phyloP scores from a whole-genome alignment of 2,113 vertebrate species.

The Pedetes capensis region DNA sequence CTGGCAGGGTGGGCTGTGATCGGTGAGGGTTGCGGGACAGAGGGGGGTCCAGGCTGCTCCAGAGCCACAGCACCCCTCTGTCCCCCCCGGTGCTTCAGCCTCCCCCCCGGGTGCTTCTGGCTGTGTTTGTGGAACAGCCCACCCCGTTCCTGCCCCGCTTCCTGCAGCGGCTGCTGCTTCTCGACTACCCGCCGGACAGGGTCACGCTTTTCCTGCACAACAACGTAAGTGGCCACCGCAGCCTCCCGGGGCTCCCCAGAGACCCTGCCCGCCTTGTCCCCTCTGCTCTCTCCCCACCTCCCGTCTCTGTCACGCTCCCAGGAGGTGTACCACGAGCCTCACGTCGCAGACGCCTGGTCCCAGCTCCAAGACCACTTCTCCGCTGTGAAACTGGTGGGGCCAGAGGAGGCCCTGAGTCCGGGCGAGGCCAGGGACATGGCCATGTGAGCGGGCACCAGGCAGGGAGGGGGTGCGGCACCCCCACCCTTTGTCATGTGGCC shows the following conservation, averaged over 20 bases:
- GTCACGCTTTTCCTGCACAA: slow-evolving; percentile 87
- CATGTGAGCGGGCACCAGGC: slow-evolving; percentile 77
- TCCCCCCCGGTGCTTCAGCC: slow-evolving; percentile 13
- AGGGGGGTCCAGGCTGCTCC: background rate
- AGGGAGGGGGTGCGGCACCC: rapidly evolving
- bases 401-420: slow-evolving; percentile 84
- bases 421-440: slow-evolving; percentile 86
- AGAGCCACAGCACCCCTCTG: too few relatives aligned
- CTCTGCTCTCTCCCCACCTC: too few relatives aligned
- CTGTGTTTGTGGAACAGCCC: slow-evolving; percentile 86
- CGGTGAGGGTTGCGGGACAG: background rate
- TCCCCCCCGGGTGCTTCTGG: slow-evolving; percentile 84
- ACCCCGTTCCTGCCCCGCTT: slow-evolving; percentile 87
- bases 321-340: slow-evolving; percentile 87
- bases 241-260: background rate
- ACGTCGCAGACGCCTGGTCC: slow-evolving; percentile 81
- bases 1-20: background rate
- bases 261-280: too few relatives aligned
- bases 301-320: too few relatives aligned
- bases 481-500: background rate
- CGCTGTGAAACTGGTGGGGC: slow-evolving; percentile 82
- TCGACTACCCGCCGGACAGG: slow-evolving; percentile 83
- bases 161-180: slow-evolving; percentile 81
- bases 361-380: slow-evolving; percentile 80
- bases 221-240: slow-evolving; percentile 71